Base-by-base conservation (phyloP, 2,888 invertebrate species). In the Toxonevra muliebris region DNA sequence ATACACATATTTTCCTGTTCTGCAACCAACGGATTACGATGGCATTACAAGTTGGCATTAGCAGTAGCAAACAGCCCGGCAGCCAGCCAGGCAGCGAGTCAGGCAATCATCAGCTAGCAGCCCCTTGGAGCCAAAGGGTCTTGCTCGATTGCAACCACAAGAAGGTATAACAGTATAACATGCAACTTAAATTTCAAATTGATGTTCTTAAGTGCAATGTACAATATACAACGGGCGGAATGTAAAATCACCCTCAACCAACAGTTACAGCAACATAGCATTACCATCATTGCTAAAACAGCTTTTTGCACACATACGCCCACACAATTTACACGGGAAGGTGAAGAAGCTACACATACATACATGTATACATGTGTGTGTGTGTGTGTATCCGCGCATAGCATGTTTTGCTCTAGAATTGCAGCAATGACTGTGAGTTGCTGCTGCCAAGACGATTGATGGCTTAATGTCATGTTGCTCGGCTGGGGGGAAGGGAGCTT, bases 371-470 rank as follows among this genome's bases (percentile, higher is more conserved):
- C 30, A 30, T 30, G 30, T 30, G 30, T 30, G 30, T 4, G 30
- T 30, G 30, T 30, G 2, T 4, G 30, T 30, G 30, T 30, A 30
- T 30, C 2, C 30, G 30, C 30, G 30, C 7, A 30, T 30, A 30
- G 30, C 30, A 30, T 30, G 30, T 30, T 30, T 7, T 4, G 30
- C 30, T 4, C 30, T 30, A 30, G 30, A 30, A 30, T 30, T 30
- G 30, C 30, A 30, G 30, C 30, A 30, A 30, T 30, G 30, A 30
- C 30, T 30, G 3, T 30, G 30, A 30, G 30, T 30, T 30, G 30
- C 30, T 30, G 30, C 30, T 72, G 69, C 63, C 68, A 73, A 66
- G 69, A 75, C 73, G 70, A 76, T 76, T 74, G 75, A 76, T 75
- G 71, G 70, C 71, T 72, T 70, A 68, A 73, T 75, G 75, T 71